These are phyloP conservation scores for Rhagonycha lutea DNA, from an alignment of 2,888 invertebrate species.

Conservation along the genomic window DNA sequence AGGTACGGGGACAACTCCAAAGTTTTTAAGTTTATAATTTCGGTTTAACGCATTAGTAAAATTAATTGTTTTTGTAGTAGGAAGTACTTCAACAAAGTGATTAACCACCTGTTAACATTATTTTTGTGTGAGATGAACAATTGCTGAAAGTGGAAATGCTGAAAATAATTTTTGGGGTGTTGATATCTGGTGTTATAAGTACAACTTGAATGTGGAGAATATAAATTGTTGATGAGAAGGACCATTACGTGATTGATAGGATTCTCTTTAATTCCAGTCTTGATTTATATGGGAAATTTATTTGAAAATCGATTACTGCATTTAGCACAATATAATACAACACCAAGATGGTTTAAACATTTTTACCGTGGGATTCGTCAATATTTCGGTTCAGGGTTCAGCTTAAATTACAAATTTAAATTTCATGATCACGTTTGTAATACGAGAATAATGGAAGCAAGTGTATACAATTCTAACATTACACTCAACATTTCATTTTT, in stretches of 20 bases:
- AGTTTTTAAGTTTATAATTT: not conserved
- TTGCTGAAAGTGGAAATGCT: not conserved
- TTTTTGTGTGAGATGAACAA: not conserved
- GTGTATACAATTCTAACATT: not conserved
- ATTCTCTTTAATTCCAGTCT: slow-evolving; percentile 8
- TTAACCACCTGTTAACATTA: slow-evolving; percentile 1
- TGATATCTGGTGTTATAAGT: not conserved
- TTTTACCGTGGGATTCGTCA: not conserved
- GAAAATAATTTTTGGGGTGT: not conserved
- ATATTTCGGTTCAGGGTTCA: not conserved
- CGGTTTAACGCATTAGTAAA: not conserved
- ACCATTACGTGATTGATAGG: slow-evolving; percentile 16
- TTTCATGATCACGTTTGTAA: not conserved
- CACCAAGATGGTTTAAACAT: not conserved
- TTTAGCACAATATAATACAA: not conserved
- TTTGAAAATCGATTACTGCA: not conserved
- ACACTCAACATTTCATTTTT: not conserved
- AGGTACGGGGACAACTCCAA: not conserved
- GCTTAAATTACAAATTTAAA: not conserved
- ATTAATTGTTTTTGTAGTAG: not conserved
- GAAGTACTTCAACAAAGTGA: not conserved
- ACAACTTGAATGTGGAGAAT: slow-evolving; percentile 8
- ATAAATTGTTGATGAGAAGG: slow-evolving; percentile 11
- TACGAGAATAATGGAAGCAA: not conserved
- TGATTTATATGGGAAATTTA: slow-evolving; percentile 14